Base-by-base conservation (phyloP, 2,113 vertebrate genomes). In the Clarias macrocephalus region DNA sequence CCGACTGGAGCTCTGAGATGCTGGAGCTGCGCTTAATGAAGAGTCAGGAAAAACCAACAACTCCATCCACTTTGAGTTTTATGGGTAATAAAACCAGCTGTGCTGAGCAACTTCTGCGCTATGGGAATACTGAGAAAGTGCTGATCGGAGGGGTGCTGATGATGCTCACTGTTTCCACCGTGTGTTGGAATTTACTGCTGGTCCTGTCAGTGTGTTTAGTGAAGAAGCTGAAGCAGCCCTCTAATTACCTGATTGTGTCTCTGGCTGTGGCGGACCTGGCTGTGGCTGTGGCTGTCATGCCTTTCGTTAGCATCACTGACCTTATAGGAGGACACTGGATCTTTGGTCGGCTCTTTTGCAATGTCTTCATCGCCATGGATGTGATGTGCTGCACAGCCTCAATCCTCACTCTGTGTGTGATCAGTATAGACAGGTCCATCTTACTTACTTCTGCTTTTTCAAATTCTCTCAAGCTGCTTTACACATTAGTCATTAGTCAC, bases 381-480 rank as follows among this genome's bases (percentile, higher is more conserved):
- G 98, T 99, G 92, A 99, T 97, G 97, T 99, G 97, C 93, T 99
- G 98, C 93, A 99, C 98, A 16, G 97, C 98, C 88, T 99, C 98
- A 77, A 99, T 99, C 90, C 96, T 99, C 96, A 97, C 95, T 13
- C 96, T 98, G 87, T 99, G 98, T 90, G 96, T 98, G 84, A 99
- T 99, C 90, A 99, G 98, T 89, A 97, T 99, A 28, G 98, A 99
- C 96, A 97, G 97, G 98, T 99, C 70, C 37, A 23, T 21, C 70
- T 72, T 37, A 42, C 33, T 72, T 42, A 37, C 18, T 72, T 72
- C 33, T 33, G 8, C 30, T 70, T 13, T 16, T 19, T 70, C 3
- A 19, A 33, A 37, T 18, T 3, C 30, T 37, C 18, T 19, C 28
- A 33, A 0, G 11, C 3, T 28, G 28, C n/a, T 72, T 72, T 72